Percentiles rank a stretch among this genome's conserved stretches.
These are phyloP conservation scores for Verasper variegatus DNA, from an alignment of 2,113 vertebrate species.

Conservation along the genomic window DNA sequence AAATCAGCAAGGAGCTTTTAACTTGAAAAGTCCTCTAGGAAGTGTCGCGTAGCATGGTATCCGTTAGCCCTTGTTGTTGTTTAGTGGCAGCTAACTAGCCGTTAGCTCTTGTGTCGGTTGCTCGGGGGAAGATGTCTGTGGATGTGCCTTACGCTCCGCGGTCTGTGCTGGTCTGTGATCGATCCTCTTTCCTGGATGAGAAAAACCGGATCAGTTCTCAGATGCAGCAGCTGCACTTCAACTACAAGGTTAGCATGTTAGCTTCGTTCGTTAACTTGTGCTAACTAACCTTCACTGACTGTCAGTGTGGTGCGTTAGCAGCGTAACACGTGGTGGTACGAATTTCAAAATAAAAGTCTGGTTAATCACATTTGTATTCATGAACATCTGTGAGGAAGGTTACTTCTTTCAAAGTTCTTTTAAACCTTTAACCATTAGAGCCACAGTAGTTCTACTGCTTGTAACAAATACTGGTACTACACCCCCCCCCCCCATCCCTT, in stretches of 20 bases:
- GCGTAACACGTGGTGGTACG: neutral
- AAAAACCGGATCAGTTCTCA: conserved; percentile 51
- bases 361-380: neutral
- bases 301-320: neutral
- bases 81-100: neutral
- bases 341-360: conserved; percentile 36
- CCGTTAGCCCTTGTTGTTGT: neutral
- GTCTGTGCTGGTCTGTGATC: conserved; percentile 50
- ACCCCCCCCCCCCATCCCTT: too few species aligned
- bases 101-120: neutral
- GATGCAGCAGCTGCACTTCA: conserved; percentile 52
- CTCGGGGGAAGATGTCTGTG: neutral
- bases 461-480: too few species aligned
- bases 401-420: too few species aligned
- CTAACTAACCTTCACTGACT: neutral
- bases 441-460: too few species aligned
- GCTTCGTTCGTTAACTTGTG: neutral
- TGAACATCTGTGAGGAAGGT: too few species aligned
- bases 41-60: neutral
- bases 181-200: conserved; percentile 52
- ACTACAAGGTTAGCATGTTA: conserved; percentile 54
- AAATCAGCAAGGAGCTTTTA: neutral
- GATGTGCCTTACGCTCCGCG: conserved; percentile 27
- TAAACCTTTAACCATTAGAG: too few species aligned
- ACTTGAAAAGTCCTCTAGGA: neutral